These are phyloP conservation scores for Bubo blakistoni DNA, from an alignment of 2,113 vertebrate genomes.

Conservation along the genomic window DNA sequence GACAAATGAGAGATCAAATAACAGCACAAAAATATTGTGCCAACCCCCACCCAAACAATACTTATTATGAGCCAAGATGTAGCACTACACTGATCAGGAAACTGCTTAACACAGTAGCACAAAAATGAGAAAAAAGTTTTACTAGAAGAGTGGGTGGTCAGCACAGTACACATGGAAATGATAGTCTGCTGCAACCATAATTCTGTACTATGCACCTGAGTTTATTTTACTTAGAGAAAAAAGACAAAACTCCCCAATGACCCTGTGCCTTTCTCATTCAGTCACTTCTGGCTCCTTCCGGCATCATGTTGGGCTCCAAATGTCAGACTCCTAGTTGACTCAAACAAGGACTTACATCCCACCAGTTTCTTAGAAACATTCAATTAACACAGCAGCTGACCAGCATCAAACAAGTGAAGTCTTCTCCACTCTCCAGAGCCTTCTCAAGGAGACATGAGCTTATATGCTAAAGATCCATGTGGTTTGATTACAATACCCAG, in stretches of 20 bases:
- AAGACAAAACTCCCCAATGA: not conserved
- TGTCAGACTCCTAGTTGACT: not conserved
- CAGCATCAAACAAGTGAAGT: not conserved
- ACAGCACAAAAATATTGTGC: not conserved
- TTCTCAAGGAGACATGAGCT: not conserved
- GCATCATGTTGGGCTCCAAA: not conserved
- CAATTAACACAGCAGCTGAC: not conserved
- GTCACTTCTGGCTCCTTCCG: not conserved
- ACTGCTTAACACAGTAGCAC: not conserved
- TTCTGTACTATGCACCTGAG: not conserved
- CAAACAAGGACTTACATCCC: not conserved
- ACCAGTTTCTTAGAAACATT: not conserved
- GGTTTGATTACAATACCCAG: not conserved
- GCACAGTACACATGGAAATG: not conserved
- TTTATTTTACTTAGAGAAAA: not conserved
- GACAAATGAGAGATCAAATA: not conserved
- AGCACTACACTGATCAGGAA: not conserved
- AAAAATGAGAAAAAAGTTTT: not conserved
- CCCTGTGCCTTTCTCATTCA: not conserved
- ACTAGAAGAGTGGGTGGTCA: not conserved
- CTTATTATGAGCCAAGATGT: not conserved
- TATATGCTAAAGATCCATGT: not conserved
- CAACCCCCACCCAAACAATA: slow-evolving; percentile 1
- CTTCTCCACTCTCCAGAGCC: not conserved
- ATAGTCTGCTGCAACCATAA: not conserved